phyloP scores from a whole-genome alignment of 2,888 invertebrate genomes.

The Ormyrus thymus region DNA sequence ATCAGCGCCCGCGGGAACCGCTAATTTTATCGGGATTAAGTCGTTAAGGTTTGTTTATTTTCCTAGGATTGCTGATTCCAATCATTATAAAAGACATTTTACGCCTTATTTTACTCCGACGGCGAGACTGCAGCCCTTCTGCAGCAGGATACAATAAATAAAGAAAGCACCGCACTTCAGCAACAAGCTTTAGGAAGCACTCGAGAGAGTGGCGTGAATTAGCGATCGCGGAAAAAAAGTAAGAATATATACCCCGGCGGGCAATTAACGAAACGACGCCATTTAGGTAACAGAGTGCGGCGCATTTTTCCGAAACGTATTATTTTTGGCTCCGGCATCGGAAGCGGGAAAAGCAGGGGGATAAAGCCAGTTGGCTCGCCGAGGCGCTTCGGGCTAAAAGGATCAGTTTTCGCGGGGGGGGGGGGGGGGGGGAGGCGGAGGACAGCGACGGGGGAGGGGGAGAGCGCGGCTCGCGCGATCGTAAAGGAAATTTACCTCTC shows the following conservation, averaged over 20 bases:
- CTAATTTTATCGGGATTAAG: too few species aligned
- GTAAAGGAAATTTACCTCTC: slow-evolving; percentile 80
- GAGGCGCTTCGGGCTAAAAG: slow-evolving; percentile 39
- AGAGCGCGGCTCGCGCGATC: not conserved
- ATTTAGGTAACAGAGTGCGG: slow-evolving; percentile 27
- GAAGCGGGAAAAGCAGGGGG: not conserved
- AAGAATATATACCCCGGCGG: not conserved
- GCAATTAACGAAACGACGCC: slow-evolving; percentile 32
- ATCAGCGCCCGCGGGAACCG: too few species aligned
- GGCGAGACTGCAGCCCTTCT: too few species aligned
- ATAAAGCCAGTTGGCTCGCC: slow-evolving; percentile 20
- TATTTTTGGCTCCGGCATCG: slow-evolving; percentile 17
- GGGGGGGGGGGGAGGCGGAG: not conserved
- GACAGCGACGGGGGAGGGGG: not conserved
- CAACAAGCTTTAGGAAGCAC: too few species aligned
- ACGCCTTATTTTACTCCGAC: too few species aligned
- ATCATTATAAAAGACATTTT: too few species aligned
- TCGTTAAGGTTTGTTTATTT: too few species aligned
- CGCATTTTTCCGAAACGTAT: slow-evolving; percentile 38
- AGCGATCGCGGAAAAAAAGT: not conserved
- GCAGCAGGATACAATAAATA: too few species aligned
- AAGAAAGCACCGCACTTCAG: too few species aligned
- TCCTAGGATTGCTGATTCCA: too few species aligned
- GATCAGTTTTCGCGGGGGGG: slow-evolving; percentile 11
- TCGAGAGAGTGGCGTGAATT: too few species aligned